Percentiles rank a stretch among this genome's conserved stretches.
Conservation (phyloP, 1,140 invertebrate genomes). For the Drosophila pachea region DNA sequence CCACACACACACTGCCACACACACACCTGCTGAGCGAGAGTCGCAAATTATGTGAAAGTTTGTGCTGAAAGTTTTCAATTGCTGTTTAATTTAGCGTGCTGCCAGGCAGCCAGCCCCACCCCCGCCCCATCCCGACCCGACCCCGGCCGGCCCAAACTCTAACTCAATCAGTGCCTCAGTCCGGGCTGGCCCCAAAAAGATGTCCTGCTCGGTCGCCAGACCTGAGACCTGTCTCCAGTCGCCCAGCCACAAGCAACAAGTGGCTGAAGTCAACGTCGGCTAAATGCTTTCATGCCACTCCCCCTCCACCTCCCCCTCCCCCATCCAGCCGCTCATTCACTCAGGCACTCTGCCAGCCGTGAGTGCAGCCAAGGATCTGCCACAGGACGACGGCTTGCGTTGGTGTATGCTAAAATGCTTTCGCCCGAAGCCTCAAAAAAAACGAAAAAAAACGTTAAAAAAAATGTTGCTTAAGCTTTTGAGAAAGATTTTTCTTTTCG, state of each 20-base stretch:
- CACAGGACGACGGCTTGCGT: constrained; percentile 6
- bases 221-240: no score
- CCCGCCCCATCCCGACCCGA: no score
- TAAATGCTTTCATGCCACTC: constrained; percentile 38
- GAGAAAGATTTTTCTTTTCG: constrained; percentile 11
- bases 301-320: not conserved
- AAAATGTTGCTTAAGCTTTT: constrained; percentile 12
- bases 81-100: constrained; percentile 74
- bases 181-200: constrained; percentile 17
- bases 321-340: constrained; percentile 8
- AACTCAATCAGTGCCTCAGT: constrained; percentile 65
- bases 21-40: constrained; percentile 11
- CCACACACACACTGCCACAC: not conserved
- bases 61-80: constrained; percentile 69
- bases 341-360: constrained; percentile 59
- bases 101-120: constrained; percentile 22
- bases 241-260: constrained; percentile 52
- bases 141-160: constrained; percentile 23
- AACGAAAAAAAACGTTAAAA: no score
- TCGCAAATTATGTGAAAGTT: constrained; percentile 69
- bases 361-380: constrained; percentile 63
- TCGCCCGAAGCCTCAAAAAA: constrained; percentile 28
- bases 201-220: constrained; percentile 19
- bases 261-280: constrained; percentile 50
- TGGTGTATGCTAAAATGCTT: constrained; percentile 39